Percentiles rank a stretch among this genome's conserved stretches.
These are phyloP conservation scores for Dicrurus megarhynchus DNA, from an alignment of 2,113 vertebrate species.

Conservation along the genomic window DNA sequence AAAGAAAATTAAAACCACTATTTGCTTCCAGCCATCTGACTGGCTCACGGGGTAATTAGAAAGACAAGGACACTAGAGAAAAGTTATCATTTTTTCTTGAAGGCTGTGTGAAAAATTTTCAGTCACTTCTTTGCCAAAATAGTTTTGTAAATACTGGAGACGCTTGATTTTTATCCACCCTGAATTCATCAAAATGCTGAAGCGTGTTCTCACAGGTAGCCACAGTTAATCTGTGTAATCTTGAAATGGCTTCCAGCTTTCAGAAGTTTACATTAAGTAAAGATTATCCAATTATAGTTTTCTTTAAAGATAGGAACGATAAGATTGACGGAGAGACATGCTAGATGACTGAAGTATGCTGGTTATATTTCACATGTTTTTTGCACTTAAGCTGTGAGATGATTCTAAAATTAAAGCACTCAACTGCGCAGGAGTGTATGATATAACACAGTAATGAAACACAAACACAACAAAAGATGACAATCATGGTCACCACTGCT, in stretches of 20 bases:
- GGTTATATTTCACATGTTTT: not conserved
- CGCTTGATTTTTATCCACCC: slow-evolving; percentile 30
- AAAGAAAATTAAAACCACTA: not conserved
- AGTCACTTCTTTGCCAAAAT: slow-evolving; percentile 40
- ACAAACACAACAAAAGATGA: not conserved
- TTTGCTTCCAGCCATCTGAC: not conserved
- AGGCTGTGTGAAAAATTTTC: slow-evolving; percentile 31
- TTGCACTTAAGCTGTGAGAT: not conserved
- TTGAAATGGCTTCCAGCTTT: slow-evolving; percentile 62
- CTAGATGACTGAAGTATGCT: slow-evolving; percentile 15
- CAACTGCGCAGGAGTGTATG: fast-evolving
- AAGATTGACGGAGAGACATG: slow-evolving; percentile 1
- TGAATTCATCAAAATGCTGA: slow-evolving; percentile 11
- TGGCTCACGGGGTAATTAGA: not conserved
- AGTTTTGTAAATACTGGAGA: slow-evolving; percentile 45
- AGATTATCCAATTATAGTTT: slow-evolving; percentile 67
- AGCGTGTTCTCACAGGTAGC: slow-evolving; percentile 60
- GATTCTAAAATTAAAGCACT: not conserved
- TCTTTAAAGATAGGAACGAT: slow-evolving; percentile 60
- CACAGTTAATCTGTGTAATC: slow-evolving; percentile 40
- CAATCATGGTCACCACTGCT: not conserved
- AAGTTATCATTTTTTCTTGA: slow-evolving; percentile 2
- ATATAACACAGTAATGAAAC: not conserved
- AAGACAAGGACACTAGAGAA: not conserved
- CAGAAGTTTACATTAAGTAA: slow-evolving; percentile 64